A percentile compares a stretch with the other conserved stretches of the same genome.
phyloP scores from a whole-genome alignment of 2,888 invertebrate species.

The Cyaniris semiargus region DNA sequence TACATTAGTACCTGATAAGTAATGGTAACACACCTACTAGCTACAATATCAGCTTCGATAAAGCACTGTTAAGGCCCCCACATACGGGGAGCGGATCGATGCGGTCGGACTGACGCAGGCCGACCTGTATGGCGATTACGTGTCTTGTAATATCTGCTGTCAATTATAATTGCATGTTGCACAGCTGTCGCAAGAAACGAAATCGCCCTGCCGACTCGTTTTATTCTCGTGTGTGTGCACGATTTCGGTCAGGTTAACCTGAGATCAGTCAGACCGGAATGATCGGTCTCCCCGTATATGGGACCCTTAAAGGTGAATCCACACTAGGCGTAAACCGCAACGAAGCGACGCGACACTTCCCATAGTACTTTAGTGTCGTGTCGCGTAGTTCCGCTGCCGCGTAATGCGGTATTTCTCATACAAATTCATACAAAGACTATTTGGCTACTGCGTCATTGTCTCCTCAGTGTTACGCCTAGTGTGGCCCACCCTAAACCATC shows the following conservation, averaged over 20 bases:
- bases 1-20: conserved; percentile 48
- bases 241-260: neutral
- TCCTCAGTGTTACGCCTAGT: neutral
- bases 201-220: too few relatives aligned
- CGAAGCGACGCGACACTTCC: neutral
- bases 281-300: neutral
- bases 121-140: too few relatives aligned
- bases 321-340: too few relatives aligned
- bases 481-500: conserved; percentile 67
- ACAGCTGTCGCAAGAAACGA: too few relatives aligned
- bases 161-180: too few relatives aligned
- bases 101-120: neutral
- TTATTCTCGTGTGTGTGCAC: too few relatives aligned
- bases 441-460: too few relatives aligned
- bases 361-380: neutral
- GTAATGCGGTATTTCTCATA: neutral
- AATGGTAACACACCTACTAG: conserved; percentile 71
- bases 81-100: neutral
- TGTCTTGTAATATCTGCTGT: too few relatives aligned
- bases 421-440: too few relatives aligned
- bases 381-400: neutral
- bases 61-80: conserved; percentile 43
- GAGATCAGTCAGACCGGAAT: neutral
- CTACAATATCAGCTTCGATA: conserved; percentile 55
- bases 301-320: neutral